Conservation (phyloP, 2,113 vertebrate species). For the Fulica atra region DNA sequence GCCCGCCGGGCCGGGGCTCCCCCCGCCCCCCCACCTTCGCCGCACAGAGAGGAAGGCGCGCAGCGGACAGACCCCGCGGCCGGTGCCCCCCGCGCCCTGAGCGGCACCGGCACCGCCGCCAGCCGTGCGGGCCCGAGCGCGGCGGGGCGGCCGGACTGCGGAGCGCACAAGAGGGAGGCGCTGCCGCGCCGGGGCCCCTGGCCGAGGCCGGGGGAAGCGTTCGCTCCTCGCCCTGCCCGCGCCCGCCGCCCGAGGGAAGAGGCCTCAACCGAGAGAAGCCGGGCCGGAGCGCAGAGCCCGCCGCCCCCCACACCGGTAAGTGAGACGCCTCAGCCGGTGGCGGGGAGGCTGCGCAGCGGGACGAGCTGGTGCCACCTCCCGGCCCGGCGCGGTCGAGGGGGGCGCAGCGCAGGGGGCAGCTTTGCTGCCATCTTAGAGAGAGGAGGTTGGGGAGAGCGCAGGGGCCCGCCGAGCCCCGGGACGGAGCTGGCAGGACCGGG, state of each 20-base stretch:
- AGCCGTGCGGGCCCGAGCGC: constrained; percentile 23
- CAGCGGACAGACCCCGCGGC: neutral
- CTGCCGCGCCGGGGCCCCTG: constrained; percentile 68
- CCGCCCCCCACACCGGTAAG: constrained; percentile 45
- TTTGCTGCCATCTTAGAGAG: constrained; percentile 70
- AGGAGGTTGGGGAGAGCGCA: neutral
- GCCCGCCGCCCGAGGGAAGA: constrained; percentile 35
- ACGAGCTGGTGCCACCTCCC: constrained; percentile 54
- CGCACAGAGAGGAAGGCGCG: constrained; percentile 16
- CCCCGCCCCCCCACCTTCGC: neutral
- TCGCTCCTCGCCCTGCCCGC: constrained; percentile 5
- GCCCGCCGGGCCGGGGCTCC: constrained; percentile 41
- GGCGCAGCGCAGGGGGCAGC: constrained; percentile 42
- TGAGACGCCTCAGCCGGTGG: constrained; percentile 22
- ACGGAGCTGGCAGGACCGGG: constrained; percentile 14
- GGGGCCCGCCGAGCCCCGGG: neutral
- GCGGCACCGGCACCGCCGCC: neutral
- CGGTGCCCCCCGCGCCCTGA: neutral
- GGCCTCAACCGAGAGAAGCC: constrained; percentile 47
- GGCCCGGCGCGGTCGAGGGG: constrained; percentile 51
- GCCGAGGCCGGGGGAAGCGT: constrained; percentile 52
- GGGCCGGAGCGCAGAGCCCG: neutral
- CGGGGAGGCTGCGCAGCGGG: constrained; percentile 40
- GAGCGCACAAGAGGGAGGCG: constrained; percentile 45
- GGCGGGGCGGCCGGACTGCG: constrained; percentile 24